phyloP scores from a whole-genome alignment of 2,113 vertebrate genomes.

The Tyrannus savana region DNA sequence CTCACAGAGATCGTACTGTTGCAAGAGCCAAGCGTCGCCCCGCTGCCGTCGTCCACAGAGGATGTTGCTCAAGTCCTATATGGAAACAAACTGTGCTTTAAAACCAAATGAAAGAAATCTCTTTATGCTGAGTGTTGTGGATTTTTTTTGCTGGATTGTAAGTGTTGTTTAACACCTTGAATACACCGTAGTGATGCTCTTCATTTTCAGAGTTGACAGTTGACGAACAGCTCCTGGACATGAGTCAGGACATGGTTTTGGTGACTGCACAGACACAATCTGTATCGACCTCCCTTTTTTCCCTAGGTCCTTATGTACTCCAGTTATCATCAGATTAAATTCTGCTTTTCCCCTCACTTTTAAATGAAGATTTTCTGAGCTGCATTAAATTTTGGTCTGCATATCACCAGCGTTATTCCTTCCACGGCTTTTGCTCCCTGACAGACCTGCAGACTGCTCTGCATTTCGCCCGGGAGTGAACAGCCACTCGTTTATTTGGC shows the following conservation, averaged over 20 bases:
- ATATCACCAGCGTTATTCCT: neutral
- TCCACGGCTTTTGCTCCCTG: neutral
- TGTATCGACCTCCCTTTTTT: neutral
- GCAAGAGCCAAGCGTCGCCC: neutral
- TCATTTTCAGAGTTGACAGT: neutral
- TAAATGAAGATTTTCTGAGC: neutral
- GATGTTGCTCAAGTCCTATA: constrained; percentile 9
- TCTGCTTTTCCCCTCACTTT: neutral
- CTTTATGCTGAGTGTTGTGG: neutral
- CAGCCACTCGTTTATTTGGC: neutral
- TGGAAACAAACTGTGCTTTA: neutral
- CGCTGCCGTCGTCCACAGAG: neutral
- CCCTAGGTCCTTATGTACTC: neutral
- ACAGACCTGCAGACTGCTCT: neutral
- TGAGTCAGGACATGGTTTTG: neutral
- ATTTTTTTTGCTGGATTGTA: neutral
- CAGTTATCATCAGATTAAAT: neutral
- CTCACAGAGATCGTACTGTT: neutral
- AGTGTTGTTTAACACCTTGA: neutral
- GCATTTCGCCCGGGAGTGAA: neutral
- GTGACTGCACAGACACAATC: neutral
- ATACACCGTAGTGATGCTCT: neutral
- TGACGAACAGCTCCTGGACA: neutral
- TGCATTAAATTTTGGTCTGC: neutral
- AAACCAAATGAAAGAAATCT: neutral